A percentile compares a stretch with the other conserved stretches of the same genome.
Evolutionary conservation across 92 coral and sea anemone genomes (phyloP).

Genomic region (Diadumene lineata): DNA sequence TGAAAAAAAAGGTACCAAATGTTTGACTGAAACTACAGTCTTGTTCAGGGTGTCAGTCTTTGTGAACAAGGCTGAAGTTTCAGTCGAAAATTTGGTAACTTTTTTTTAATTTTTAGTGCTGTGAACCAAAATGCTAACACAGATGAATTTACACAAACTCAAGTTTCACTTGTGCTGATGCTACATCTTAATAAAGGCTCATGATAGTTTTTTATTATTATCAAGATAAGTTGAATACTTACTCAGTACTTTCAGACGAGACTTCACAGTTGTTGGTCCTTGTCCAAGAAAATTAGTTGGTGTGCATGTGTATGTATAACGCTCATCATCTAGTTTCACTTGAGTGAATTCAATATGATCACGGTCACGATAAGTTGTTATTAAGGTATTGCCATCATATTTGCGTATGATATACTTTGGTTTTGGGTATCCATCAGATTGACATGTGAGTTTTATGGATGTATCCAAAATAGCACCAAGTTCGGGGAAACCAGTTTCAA

Average conservation of each 20-base stretch:
- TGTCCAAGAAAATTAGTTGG: constrained; percentile 49
- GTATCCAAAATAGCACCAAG: constrained; percentile 39
- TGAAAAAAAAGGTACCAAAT: too few relatives aligned
- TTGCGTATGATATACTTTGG: constrained; percentile 53
- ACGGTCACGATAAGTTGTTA: neutral
- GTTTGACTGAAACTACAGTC: too few relatives aligned
- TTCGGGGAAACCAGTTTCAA: constrained; percentile 57
- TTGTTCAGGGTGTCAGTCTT: too few relatives aligned
- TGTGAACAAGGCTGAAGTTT: too few relatives aligned
- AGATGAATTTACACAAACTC: too few relatives aligned
- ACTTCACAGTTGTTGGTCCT: constrained; percentile 33
- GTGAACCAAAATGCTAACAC: too few relatives aligned
- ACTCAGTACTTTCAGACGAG: constrained; percentile 48
- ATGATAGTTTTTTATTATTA: too few relatives aligned
- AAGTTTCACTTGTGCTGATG: too few relatives aligned
- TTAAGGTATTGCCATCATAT: neutral
- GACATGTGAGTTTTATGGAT: constrained; percentile 52
- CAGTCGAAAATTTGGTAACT: too few relatives aligned
- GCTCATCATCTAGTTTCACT: constrained; percentile 42
- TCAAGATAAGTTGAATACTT: too few relatives aligned
- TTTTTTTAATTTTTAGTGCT: too few relatives aligned
- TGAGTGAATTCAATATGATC: constrained; percentile 15
- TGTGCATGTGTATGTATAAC: constrained; percentile 32
- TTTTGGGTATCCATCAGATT: constrained; percentile 70
- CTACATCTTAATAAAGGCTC: too few relatives aligned